Conservation (phyloP, 2,888 invertebrate species). For the Phyllotreta cruciferae region DNA sequence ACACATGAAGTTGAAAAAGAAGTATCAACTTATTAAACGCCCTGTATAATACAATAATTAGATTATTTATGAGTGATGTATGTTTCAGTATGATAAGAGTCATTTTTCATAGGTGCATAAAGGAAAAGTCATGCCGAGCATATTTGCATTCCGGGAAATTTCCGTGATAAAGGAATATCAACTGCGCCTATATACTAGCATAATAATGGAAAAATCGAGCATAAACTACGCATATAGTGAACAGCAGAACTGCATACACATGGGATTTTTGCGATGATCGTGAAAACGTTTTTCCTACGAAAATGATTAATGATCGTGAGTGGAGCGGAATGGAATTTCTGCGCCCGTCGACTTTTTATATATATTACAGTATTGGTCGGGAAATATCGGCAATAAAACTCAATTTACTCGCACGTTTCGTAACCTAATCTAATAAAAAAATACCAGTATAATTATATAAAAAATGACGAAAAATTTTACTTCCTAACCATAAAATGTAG, state of each 20-base stretch:
- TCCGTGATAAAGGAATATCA: constrained; percentile 1
- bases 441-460: too few species aligned
- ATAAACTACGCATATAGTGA: constrained; percentile 35
- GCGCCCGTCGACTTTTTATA: constrained; percentile 39
- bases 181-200: background rate
- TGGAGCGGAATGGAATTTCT: constrained; percentile 36
- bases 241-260: constrained; percentile 31
- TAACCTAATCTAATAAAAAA: background rate
- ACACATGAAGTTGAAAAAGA: too few species aligned
- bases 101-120: constrained; percentile 1
- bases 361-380: constrained; percentile 38
- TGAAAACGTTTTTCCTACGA: constrained; percentile 27
- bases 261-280: constrained; percentile 30
- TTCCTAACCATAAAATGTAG: too few species aligned
- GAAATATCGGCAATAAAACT: constrained; percentile 17
- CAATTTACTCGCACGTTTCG: constrained; percentile 4
- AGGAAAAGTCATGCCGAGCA: too few species aligned
- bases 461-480: too few species aligned
- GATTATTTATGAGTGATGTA: too few species aligned
- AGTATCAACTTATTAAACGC: too few species aligned
- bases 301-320: constrained; percentile 40
- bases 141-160: constrained; percentile 1
- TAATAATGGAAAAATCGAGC: constrained; percentile 26
- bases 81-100: too few species aligned
- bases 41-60: too few species aligned